Evolutionary conservation across 2,888 invertebrate species (phyloP), one percentile per base, ranked within the genome.

Genomic region (Parasteatoda lunata): DNA sequence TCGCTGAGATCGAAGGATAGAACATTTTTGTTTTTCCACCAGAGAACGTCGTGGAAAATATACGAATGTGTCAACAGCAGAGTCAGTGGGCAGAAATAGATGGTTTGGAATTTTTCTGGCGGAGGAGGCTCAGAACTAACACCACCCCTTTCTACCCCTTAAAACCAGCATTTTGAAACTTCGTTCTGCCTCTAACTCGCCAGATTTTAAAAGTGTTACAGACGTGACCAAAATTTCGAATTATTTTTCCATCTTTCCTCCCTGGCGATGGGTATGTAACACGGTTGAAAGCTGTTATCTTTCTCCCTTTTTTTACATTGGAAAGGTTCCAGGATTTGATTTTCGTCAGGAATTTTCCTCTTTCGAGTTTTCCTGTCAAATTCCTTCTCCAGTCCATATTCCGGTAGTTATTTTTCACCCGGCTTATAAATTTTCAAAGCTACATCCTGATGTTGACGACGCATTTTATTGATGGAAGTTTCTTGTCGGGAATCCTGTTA

Each of bases 1-100:
- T 68, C 66, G 9, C 9, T 2, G 30, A 2, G 30, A 30, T 68
- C 9, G 66, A 30, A 30, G 15, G 15, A 68, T 15, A 30, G 15
- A 68, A 68, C 66, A 6, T 13, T 68, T 68, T 68, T 68, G 66
- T 68, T 68, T 45, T 68, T 68, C 45, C 59, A 13, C n/a, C 8
- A 9, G 59, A 59, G 59, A 59, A 59, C 30, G 15, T 15, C 66
- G 66, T 65, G 30, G 30, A 52, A 73, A 72, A 80, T 80, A 66
- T 80, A 73, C 73, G 80, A 52, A 73, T 52, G 72, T 80, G 80
- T 80, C 80, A 80, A 52, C 72, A 51, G 9, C 80, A 80, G 80
- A 15, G 70, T 70, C 47, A 13, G 69, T 30, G 45, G 73, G 66
- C 8, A 13, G 73, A 66, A 64, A 79, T 71, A 48, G 51, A 79